Evolutionary conservation across 2,797 vertebrate genomes (phyloP).

Genomic region (Semaprochilodus insignis): DNA sequence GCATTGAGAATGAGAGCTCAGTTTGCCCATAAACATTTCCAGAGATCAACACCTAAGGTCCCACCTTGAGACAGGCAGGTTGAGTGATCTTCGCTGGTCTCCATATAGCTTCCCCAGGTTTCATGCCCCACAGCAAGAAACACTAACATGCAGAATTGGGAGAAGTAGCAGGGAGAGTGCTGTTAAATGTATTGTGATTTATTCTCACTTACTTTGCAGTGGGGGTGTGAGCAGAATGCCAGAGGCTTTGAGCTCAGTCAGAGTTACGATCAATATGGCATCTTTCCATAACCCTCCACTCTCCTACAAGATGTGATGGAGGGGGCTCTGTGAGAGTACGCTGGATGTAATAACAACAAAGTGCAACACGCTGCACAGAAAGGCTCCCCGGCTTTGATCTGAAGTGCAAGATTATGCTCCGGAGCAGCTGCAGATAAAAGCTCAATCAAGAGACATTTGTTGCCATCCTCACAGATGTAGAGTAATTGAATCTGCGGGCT

Average conservation of each 20-base stretch:
- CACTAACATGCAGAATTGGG: constrained; percentile 27
- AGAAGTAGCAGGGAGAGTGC: constrained; percentile 10
- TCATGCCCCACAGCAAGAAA: background rate
- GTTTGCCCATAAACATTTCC: constrained; percentile 28
- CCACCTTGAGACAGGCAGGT: constrained; percentile 26
- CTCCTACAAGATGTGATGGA: constrained; percentile 41
- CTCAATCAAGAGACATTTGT: constrained; percentile 52
- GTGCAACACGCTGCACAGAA: constrained; percentile 20
- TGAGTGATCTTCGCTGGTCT: constrained; percentile 9
- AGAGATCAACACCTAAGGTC: constrained; percentile 36
- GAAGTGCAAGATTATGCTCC: constrained; percentile 40
- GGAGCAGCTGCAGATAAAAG: constrained; percentile 49
- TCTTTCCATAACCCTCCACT: constrained; percentile 35
- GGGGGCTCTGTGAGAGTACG: constrained; percentile 8
- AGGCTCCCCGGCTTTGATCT: constrained; percentile 41
- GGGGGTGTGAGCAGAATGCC: constrained; percentile 24
- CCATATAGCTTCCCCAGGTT: background rate
- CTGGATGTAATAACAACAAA: constrained; percentile 51
- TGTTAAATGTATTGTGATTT: constrained; percentile 48
- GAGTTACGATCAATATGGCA: constrained; percentile 37
- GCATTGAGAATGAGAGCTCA: constrained; percentile 34
- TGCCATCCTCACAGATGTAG: constrained; percentile 31
- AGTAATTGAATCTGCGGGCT: constrained; percentile 48
- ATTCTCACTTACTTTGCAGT: constrained; percentile 34
- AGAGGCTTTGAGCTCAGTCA: constrained; percentile 18